phyloP scores from a whole-genome alignment of 1,140 invertebrate genomes.

The Augochlora pura region DNA sequence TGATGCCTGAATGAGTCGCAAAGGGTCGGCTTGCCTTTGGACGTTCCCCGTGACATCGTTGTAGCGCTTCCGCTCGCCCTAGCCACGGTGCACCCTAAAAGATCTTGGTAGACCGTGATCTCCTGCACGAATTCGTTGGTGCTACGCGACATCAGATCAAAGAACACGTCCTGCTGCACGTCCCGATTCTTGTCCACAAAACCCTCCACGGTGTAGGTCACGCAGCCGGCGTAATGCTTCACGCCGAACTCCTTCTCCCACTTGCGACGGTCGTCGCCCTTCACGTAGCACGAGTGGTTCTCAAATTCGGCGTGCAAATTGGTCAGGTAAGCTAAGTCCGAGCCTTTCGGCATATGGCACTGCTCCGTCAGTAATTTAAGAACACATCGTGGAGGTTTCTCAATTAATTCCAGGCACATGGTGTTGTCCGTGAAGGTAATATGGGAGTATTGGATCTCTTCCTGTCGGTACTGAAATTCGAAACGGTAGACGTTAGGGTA shows the following conservation, averaged over 20 bases:
- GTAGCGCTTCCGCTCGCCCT: conserved; percentile 75
- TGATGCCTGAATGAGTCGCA: conserved; percentile 96
- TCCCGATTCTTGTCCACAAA: conserved; percentile 99
- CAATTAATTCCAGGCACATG: conserved; percentile 92
- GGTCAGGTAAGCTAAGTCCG: conserved; percentile 92
- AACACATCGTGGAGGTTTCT: conserved; percentile 94
- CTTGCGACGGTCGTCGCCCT: conserved; percentile 91
- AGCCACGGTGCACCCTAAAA: conserved; percentile 72
- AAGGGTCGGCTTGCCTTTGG: conserved; percentile 95
- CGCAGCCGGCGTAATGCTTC: conserved; percentile 96
- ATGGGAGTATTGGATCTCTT: conserved; percentile 93
- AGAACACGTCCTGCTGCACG: conserved; percentile 96
- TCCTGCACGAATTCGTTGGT: conserved; percentile 93
- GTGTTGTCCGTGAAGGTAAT: conserved; percentile 96
- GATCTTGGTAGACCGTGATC: conserved; percentile 90
- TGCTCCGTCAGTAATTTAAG: conserved; percentile 94
- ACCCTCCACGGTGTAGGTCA: conserved; percentile 94
- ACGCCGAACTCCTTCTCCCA: conserved; percentile 97
- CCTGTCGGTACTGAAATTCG: conserved; percentile 88
- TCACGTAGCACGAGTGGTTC: conserved; percentile 91
- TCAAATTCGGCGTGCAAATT: conserved; percentile 96
- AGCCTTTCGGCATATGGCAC: conserved; percentile 96
- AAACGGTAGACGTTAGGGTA: conserved; percentile 33
- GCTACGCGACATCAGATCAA: conserved; percentile 94
- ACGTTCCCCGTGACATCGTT: conserved; percentile 91